phyloP scores from a whole-genome alignment of 2,797 vertebrate genomes.

The Premnoplex brunnescens region DNA sequence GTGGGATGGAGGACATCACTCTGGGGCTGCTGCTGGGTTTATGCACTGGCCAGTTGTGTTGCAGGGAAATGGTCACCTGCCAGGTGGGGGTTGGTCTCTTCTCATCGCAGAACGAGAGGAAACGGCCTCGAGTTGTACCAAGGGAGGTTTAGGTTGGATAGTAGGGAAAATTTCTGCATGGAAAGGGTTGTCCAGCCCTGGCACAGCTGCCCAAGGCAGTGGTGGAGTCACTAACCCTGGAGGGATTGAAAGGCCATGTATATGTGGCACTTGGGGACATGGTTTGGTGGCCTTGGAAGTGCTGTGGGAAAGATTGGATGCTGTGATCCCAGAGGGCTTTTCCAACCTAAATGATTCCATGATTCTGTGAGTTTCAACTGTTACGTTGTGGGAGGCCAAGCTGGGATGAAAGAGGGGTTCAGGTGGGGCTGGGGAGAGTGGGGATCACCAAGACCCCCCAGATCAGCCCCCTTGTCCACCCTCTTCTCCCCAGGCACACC shows the following conservation, averaged over 20 bases:
- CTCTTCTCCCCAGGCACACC: neutral
- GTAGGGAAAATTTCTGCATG: neutral
- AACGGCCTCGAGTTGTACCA: neutral
- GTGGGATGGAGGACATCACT: conserved; percentile 40
- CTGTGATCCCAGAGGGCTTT: neutral
- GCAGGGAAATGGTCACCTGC: neutral
- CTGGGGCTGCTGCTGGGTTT: neutral
- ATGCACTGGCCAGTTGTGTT: neutral
- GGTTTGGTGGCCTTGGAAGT: neutral
- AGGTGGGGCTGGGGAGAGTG: neutral
- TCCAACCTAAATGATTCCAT: neutral
- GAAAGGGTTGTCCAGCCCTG: neutral
- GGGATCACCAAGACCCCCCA: neutral
- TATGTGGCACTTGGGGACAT: neutral
- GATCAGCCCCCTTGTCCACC: accelerated
- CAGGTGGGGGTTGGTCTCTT: accelerated
- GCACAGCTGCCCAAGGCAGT: neutral
- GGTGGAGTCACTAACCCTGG: neutral
- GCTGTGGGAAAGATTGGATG: neutral
- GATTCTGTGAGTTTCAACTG: neutral
- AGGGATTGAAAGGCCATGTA: neutral
- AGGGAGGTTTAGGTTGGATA: neutral
- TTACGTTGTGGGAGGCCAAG: neutral
- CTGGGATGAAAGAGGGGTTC: neutral
- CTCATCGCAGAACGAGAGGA: neutral